phyloP scores from a whole-genome alignment of 2,797 vertebrate species.

The Neopelma chrysocephalum region DNA sequence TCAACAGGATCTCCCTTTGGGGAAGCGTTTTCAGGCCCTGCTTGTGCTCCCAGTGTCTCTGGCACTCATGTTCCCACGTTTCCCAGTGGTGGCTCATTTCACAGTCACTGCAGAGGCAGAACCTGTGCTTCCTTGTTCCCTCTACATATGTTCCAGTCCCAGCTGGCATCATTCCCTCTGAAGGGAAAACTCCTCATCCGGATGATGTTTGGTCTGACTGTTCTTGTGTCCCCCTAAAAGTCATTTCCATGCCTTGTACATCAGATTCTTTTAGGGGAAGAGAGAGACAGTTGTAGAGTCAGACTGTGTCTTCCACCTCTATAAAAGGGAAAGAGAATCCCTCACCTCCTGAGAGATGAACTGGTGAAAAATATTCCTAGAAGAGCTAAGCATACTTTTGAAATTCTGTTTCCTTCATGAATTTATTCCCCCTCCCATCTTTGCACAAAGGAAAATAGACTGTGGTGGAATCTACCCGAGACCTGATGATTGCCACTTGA shows the following conservation, averaged over 20 bases:
- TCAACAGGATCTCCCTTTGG: neutral
- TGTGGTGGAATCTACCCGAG: neutral
- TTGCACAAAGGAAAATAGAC: neutral
- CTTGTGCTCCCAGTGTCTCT: neutral
- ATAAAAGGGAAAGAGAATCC: neutral
- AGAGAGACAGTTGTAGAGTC: neutral
- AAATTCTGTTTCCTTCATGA: neutral
- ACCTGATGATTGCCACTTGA: neutral
- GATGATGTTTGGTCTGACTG: neutral
- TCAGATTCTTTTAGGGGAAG: neutral
- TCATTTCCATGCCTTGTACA: neutral
- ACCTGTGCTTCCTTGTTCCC: neutral
- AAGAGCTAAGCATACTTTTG: neutral
- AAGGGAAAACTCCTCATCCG: neutral
- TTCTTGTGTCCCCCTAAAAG: neutral
- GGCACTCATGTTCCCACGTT: neutral
- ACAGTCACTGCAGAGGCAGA: neutral
- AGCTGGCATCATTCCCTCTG: neutral
- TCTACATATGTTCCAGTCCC: neutral
- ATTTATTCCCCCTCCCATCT: neutral
- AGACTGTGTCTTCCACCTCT: neutral
- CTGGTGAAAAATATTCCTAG: neutral
- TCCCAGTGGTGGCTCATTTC: neutral
- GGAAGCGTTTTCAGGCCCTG: neutral
- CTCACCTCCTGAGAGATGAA: neutral